phyloP scores from a whole-genome alignment of 2,797 vertebrate species.

The Anabacerthia variegaticeps region DNA sequence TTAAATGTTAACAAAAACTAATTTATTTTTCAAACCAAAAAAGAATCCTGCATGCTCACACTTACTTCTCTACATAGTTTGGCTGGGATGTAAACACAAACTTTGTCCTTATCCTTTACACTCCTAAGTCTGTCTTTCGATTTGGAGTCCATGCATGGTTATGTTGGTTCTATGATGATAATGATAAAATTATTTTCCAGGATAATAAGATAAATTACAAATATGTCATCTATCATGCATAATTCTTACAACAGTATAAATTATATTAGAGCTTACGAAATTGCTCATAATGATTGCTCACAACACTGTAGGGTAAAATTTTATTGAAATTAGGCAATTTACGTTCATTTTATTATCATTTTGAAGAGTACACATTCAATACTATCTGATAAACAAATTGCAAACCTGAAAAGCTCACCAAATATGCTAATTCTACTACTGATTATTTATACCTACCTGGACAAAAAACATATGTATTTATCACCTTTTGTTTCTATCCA shows the following conservation, averaged over 20 bases:
- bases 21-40: not conserved
- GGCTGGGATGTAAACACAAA: not conserved
- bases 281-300: not conserved
- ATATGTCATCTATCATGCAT: not conserved
- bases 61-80: not conserved
- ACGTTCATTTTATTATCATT: not conserved
- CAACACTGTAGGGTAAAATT: not conserved
- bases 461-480: not conserved
- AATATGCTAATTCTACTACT: not conserved
- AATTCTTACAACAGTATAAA: not conserved
- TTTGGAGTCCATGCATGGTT: not conserved
- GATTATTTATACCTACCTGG: not conserved
- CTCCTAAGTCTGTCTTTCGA: not conserved
- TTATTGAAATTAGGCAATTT: not conserved
- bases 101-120: not conserved
- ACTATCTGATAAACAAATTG: not conserved
- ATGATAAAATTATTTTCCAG: not conserved
- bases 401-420: not conserved
- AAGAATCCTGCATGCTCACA: not conserved
- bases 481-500: conserved; percentile 24
- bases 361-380: not conserved
- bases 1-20: not conserved
- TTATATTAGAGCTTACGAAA: not conserved
- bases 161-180: not conserved
- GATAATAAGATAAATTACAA: not conserved